Evolutionary conservation across 2,113 vertebrate species (phyloP), one percentile per base, ranked within the genome.

Genomic region (Nothoprocta perdicaria): DNA sequence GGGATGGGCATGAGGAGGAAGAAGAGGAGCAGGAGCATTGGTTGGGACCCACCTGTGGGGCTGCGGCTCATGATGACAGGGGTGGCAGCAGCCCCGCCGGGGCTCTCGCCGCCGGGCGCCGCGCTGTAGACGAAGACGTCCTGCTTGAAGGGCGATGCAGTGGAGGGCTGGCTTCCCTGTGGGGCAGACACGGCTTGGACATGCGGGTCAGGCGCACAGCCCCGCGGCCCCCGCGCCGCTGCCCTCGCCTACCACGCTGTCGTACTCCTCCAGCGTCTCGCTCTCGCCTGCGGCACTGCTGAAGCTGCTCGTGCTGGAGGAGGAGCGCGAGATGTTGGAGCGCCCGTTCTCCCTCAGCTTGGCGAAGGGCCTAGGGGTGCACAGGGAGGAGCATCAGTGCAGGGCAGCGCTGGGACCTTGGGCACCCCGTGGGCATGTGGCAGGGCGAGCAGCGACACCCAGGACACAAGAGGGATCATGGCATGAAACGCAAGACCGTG

Each of bases 261-360:
- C 98, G 4, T 97, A 95, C 76, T 99, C 98, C 74, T 99, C 98
- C 74, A 99, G 96, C 65, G 96, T 97, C 95, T 99, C 99, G 2
- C 98, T 98, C 89, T 99, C 99, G 31, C 98, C 99, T 0, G 98
- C 97, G 0, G 98, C 94, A 94, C 98, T 97, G 95, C 98, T 98
- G 97, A 99, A 98, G 96, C 98, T 99, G 97, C 98, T 99, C 94
- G 97, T 98, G 96, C 98, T 99, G 15, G 99, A 99, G 12, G 98
- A 98, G 1, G 99, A 99, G 31, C 98, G 98, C 65, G 98, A 99
- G 86, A 99, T 99, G 97, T 99, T 99, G 5, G 98, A 96, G 12
- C 98, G 97, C 76, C 98, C 98, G 1, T 97, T 98, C 93, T 99
- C 99, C 96, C 99, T 99, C 96, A 98, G 97, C 92, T 98, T 99